Base-by-base conservation (phyloP, 2,113 vertebrate species). In the Tinamus guttatus region DNA sequence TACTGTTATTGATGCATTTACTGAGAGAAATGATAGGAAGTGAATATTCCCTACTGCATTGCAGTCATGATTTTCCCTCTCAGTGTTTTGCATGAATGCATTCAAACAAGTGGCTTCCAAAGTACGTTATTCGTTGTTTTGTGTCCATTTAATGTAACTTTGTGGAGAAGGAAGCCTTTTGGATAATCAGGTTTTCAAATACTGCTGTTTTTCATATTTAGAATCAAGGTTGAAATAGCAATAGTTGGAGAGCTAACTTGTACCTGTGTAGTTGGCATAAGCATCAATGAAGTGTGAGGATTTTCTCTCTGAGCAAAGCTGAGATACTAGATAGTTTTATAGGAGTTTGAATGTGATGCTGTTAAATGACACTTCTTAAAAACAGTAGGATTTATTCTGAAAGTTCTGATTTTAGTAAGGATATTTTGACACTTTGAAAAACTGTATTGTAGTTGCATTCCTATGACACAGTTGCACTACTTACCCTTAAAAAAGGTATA, bases 1-100 rank as follows among this genome's bases (percentile, higher is more conserved):
- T 67, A 36, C 71, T 85, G 84, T 43, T 89, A 32, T 32, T 74
- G 70, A 62, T 89, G 94, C 63, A 89, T 40, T 84, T 90, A 32
- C 0, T 1, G 63, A 51, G 24, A 79, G 69, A 71, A 88, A 15
- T 76, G 5, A 47, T 86, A 59, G 81, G 45, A 77, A 74, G 41
- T 70, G 56, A 32, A 90, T 86, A 47, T 79, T 88, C 45, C 60
- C 32, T 34, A 0, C 58, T 52, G 62, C 69, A 22, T 13, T 77
- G 13, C 83, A 75, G 60, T 77, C 27, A 17, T 38, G 41, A 20
- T 78, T 20, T 15, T 70, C 30, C 6, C 2, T 15, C 45, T 49
- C 21, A 51, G 49, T 52, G 0, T 93, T 80, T 73, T 45, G 43
- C 83, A 11, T 49, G 51, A 41, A 34, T 7, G 25, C 71, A 34